Base-by-base conservation (phyloP, 2,888 invertebrate species). In the Craniophora ligustri region DNA sequence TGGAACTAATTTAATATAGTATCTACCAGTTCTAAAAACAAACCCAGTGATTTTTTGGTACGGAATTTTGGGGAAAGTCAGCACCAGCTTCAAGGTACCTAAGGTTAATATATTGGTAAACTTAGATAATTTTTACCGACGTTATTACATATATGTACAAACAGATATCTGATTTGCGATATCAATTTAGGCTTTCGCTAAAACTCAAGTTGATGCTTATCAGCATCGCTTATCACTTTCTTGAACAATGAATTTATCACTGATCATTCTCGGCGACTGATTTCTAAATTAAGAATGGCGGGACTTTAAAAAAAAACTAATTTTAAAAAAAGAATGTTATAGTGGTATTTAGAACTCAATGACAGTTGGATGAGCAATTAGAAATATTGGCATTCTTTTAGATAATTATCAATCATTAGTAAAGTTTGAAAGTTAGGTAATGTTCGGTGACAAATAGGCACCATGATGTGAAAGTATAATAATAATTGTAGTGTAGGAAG, bases 381-480 rank as follows among this genome's bases (percentile, higher is more conserved):
- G 26, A 26, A 26, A 26, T n/a, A n/a, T n/a, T 26, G n/a, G 10
- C n/a, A 26, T n/a, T 26, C 26, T 26, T n/a, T 4, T n/a, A 26
- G 21, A 21, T 21, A 21, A 2, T 1, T 8, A 26, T 26, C 26
- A 26, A n/a, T 23, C 8, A 10, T 10, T 26, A n/a, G n/a, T n/a
- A n/a, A 26, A 26, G n/a, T 26, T n/a, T 26, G 5, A 26, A n/a
- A 26, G 26, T 26, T 26, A 26, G 26, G 3, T 59, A 59, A 59
- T 64, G 35, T 44, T 39, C 65, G 23, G 59, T 46, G 65, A 64
- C 38, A 10, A 23, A 62, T 31, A 31, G 49, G 35, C 14, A 45
- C 62, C 54, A 64, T 67, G 48, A 19, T 47, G 63, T 67, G 63
- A 64, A 64, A 67, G 63, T 67, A 26, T 26, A 26, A 44, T 26